Percentiles rank a stretch among this genome's conserved stretches.
phyloP scores from a whole-genome alignment of 2,888 invertebrate genomes.

The Drosophila stalkeri region DNA sequence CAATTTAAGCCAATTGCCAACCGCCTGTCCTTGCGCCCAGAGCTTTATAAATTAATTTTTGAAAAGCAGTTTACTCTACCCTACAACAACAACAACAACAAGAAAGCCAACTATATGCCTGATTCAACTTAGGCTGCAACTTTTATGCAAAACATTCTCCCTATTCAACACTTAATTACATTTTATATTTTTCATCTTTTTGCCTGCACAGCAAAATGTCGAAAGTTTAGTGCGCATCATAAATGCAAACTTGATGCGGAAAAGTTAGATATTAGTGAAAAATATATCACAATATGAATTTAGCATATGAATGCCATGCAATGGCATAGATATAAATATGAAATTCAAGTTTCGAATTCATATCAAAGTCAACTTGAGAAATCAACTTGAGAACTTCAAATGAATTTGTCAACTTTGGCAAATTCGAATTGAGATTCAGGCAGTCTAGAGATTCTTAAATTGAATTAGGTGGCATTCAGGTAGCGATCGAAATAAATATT shows the following conservation, averaged over 20 bases:
- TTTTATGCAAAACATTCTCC: conserved; percentile 20
- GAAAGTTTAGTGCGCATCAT: conserved; percentile 22
- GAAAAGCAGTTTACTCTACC: conserved; percentile 65
- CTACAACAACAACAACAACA: conserved; percentile 19
- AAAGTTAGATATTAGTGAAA: background rate
- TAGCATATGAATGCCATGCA: too few relatives aligned
- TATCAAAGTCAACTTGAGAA: background rate
- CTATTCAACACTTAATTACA: conserved; percentile 40
- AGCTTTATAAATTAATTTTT: conserved; percentile 74
- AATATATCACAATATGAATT: background rate
- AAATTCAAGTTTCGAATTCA: background rate
- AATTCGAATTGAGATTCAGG: too few relatives aligned
- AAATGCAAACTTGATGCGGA: conserved; percentile 15
- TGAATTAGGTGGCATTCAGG: background rate
- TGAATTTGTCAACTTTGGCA: background rate
- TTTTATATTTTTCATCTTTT: background rate
- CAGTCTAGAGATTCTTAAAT: conserved; percentile 11
- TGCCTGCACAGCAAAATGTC: background rate
- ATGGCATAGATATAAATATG: background rate
- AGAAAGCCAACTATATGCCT: conserved; percentile 10
- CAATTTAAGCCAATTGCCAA: conserved; percentile 80
- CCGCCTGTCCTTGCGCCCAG: conserved; percentile 49
- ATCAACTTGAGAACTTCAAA: background rate
- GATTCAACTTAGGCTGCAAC: conserved; percentile 5
- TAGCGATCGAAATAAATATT: conserved; percentile 9